Base-by-base conservation (phyloP, 2,888 invertebrate species). In the Melanotus villosus region DNA sequence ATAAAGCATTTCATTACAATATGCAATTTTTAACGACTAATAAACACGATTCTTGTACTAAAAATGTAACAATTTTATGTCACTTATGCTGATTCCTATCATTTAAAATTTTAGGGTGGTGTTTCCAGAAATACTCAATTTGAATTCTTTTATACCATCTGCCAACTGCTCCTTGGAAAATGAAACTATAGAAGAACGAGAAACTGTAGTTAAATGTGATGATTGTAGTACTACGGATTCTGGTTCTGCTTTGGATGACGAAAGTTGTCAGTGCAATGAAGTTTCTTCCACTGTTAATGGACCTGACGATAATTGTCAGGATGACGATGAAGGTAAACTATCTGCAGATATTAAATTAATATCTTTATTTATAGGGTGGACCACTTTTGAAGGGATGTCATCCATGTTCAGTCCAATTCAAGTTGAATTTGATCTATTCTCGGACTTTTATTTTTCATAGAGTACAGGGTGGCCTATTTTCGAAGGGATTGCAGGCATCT, bases 31-130 rank as follows among this genome's bases (percentile, higher is more conserved):
- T 26, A 26, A 7, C 26, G 26, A 26, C 26, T 7, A 26, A 26
- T 26, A 26, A 7, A 26, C 3, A 7, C 26, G 7, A 26, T 26
- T 26, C 26, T 7, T 26, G 26, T 26, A 7, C 26, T 38, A 38
- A 3, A 32, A 38, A 38, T 38, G 14, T 14, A 38, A n/a, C 2
- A 2, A 38, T 5, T 2, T 41, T 16, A 14, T 16, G 9, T 14
- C 18, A 41, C n/a, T n/a, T 16, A 41, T 16, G 2, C 14, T 41
- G 6, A 14, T 41, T 54, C 54, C 41, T 58, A 50, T 85, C 86
- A 16, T n/a, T n/a, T n/a, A n/a, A n/a, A n/a, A n/a, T n/a, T n/a
- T n/a, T 79, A 94, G 94, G 84, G 92, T 96, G 70, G 90, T 91
- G 1, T 96, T 96, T 83, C 93, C 94, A 2, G 92, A 94, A 82